Percentiles rank a stretch among this genome's conserved stretches.
These are phyloP conservation scores for Phocides pigmalion DNA, from an alignment of 1,140 invertebrate species.

Conservation along the genomic window DNA sequence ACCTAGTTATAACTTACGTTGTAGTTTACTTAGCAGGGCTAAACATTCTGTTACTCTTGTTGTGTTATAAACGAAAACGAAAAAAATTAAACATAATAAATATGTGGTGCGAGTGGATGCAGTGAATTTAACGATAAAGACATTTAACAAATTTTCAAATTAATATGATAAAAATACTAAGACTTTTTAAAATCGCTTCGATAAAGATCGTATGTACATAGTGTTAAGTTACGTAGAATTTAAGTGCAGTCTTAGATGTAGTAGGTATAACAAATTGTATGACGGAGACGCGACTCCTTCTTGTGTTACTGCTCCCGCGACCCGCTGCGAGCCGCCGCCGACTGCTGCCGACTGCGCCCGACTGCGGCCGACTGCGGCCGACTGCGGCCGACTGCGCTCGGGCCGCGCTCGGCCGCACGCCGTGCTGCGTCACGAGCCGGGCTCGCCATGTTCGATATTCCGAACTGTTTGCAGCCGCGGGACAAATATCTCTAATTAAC, in stretches of 20 bases:
- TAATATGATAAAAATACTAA: slow-evolving; percentile 80
- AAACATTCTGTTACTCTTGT: slow-evolving; percentile 72
- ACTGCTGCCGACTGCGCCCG: neutral
- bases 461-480: slow-evolving; percentile 1
- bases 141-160: slow-evolving; percentile 84
- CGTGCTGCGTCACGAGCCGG: neutral
- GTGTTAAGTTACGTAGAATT: slow-evolving; percentile 72
- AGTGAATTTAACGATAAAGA: slow-evolving; percentile 79
- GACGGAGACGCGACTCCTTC: slow-evolving; percentile 56
- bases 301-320: slow-evolving; percentile 55
- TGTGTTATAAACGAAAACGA: slow-evolving; percentile 70
- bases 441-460: too few relatives aligned
- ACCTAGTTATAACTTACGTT: slow-evolving; percentile 72
- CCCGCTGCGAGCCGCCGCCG: slow-evolving; percentile 33
- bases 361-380: neutral
- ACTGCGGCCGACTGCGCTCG: neutral
- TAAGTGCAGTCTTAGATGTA: slow-evolving; percentile 80
- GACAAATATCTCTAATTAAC: slow-evolving; percentile 4
- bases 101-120: slow-evolving; percentile 76
- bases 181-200: slow-evolving; percentile 80
- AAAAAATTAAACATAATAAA: slow-evolving; percentile 59
- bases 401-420: too few relatives aligned
- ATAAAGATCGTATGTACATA: slow-evolving; percentile 81
- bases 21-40: slow-evolving; percentile 76
- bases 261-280: slow-evolving; percentile 82